Percentiles rank a stretch among this genome's conserved stretches.
phyloP scores from a whole-genome alignment of 2,888 invertebrate genomes.

The Saturnia pavonia region DNA sequence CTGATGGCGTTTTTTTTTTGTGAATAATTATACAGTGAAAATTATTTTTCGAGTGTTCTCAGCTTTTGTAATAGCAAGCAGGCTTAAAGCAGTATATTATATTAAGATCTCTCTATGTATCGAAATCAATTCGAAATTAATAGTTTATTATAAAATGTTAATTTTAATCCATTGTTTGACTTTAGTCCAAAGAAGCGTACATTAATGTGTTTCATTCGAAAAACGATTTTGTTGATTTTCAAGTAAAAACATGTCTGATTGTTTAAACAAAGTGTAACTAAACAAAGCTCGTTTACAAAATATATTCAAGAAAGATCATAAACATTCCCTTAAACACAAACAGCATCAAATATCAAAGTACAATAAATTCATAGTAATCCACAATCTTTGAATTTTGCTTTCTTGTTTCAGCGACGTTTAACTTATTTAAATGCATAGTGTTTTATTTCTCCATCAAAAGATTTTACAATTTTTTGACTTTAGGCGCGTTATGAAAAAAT shows the following conservation, averaged over 20 bases:
- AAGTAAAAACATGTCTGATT: constrained; percentile 8
- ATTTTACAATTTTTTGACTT: too few relatives aligned
- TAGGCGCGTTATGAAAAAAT: too few relatives aligned
- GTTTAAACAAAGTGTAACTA: constrained; percentile 12
- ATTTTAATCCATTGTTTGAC: background rate
- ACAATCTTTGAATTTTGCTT: too few relatives aligned
- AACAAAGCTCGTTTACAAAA: constrained; percentile 10
- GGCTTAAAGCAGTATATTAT: background rate
- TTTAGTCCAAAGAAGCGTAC: background rate
- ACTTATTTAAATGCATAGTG: too few relatives aligned
- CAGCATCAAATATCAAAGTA: background rate
- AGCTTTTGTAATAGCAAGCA: constrained; percentile 16
- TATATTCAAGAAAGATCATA: background rate
- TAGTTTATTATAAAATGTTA: background rate
- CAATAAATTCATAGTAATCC: background rate
- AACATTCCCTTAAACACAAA: background rate
- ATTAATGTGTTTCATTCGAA: constrained; percentile 6
- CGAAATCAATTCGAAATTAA: background rate
- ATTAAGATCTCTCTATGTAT: background rate
- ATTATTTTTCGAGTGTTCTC: constrained; percentile 23
- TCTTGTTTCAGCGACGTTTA: too few relatives aligned
- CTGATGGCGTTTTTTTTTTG: constrained; percentile 60
- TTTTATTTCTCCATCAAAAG: too few relatives aligned
- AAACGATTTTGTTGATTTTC: constrained; percentile 2
- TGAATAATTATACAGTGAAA: constrained; percentile 55